These are phyloP conservation scores for Lepidothrix coronata DNA, from an alignment of 2,113 vertebrate species.

Conservation along the genomic window DNA sequence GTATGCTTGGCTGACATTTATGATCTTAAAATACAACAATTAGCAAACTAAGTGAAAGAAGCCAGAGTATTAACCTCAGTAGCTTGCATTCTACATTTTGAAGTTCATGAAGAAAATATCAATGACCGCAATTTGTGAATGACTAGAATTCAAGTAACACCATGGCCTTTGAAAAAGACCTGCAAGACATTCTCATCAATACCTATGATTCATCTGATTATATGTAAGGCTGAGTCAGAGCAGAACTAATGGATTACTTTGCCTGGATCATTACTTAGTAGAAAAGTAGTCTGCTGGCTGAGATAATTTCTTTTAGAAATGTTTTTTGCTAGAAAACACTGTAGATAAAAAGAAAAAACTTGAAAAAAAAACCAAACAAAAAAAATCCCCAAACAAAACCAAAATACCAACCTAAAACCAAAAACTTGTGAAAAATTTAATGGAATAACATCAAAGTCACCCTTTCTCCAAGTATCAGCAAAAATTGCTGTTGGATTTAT, in stretches of 20 bases:
- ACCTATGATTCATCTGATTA: neutral
- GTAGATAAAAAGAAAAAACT: neutral
- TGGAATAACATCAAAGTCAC: neutral
- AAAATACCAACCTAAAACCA: neutral
- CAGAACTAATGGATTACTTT: neutral
- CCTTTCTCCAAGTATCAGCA: neutral
- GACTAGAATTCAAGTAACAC: neutral
- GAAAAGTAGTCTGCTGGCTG: neutral
- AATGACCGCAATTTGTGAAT: neutral
- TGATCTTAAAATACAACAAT: neutral
- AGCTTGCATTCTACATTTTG: neutral
- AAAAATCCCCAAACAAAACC: too few relatives aligned
- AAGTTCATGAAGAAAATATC: neutral
- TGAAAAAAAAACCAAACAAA: neutral
- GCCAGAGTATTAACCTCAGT: neutral
- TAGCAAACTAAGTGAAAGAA: neutral
- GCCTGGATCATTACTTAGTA: neutral
- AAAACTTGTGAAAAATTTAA: neutral
- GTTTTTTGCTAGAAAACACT: neutral
- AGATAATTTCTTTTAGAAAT: neutral
- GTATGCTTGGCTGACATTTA: neutral
- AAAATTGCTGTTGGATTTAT: neutral
- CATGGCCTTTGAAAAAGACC: neutral
- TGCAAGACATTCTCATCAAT: neutral
- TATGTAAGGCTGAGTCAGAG: neutral